A percentile compares a stretch with the other conserved stretches of the same genome.
These are phyloP conservation scores for Lepidurus couesii DNA, from an alignment of 1,140 invertebrate genomes.

Conservation along the genomic window DNA sequence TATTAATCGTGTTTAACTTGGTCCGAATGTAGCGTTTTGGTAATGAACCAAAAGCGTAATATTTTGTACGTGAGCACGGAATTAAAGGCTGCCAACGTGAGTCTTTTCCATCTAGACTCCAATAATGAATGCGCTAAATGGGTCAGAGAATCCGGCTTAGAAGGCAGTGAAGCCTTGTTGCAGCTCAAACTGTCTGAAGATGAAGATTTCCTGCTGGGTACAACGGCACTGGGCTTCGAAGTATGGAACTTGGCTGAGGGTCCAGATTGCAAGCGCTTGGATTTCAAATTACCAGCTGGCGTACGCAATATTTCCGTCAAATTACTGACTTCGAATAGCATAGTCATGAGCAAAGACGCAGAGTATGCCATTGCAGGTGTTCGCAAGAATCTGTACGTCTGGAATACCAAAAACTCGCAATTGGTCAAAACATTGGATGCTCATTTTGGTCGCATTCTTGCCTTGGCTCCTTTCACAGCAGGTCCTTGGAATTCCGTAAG, in stretches of 20 bases:
- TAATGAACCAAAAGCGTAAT: constrained; percentile 27
- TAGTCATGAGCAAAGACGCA: constrained; percentile 81
- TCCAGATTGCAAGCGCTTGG: constrained; percentile 49
- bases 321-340: constrained; percentile 79
- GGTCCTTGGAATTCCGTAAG: constrained; percentile 78
- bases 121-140: constrained; percentile 17
- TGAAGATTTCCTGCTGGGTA: constrained; percentile 72
- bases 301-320: constrained; percentile 88
- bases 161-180: constrained; percentile 52
- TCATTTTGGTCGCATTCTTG: constrained; percentile 93
- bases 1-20: not conserved
- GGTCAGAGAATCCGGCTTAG: not conserved
- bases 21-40: constrained; percentile 42
- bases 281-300: constrained; percentile 75
- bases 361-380: constrained; percentile 93
- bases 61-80: constrained; percentile 23
- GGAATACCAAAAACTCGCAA: constrained; percentile 70
- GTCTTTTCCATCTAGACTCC: constrained; percentile 23
- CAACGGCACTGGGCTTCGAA: constrained; percentile 73
- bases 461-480: constrained; percentile 74
- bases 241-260: constrained; percentile 59
- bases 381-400: constrained; percentile 91
- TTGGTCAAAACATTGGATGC: constrained; percentile 90
- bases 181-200: constrained; percentile 75
- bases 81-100: not conserved